Evolutionary conservation across 2,888 invertebrate species (phyloP), one percentile per base, ranked within the genome.

Genomic region (Lepidocyrtoides sp.): DNA sequence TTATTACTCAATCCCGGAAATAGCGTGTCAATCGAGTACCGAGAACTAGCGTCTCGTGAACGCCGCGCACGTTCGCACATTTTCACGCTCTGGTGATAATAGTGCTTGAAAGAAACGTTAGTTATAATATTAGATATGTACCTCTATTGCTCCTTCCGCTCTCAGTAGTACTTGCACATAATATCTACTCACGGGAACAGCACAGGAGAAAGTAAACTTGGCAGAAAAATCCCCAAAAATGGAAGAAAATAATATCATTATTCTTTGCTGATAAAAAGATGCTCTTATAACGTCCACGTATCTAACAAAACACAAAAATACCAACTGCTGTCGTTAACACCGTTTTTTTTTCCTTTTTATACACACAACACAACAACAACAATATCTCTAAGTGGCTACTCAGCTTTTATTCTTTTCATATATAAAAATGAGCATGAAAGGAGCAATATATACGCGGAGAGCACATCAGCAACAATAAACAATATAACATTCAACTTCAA

Each of bases 21-120:
- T 89, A 94, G 92, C 85, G 93, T 93, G 93, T 94, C 94, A 82
- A 94, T 94, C 54, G 93, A 93, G 91, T 94, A 94, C 84, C 94
- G 94, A 89, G 91, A 91, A 82, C 93, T 93, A 20, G 93, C 93
- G 91, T 94, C 94, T 91, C 94, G 93, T 54, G 92, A 92, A 54
- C 94, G 92, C 23, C 94, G 92, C 72, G 91, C 92, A 91, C 94
- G 93, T 87, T 94, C 94, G 84, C 93, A 92, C 93, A 94, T 94
- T 91, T 90, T 91, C 88, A 91, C 89, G 91, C 89, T 83, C 82
- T 81, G 79, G 14, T 88, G 88, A 79, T 83, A 79, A 77, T 84
- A 36, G 54, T 84, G 60, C 57, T 32, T 23, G 29, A n/a, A 60
- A 41, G 12, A 36, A 48, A 57, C 17, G 32, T 69, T 69, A 17